Base-by-base conservation (phyloP, 2,113 vertebrate species). In the Trogon melanurus region DNA sequence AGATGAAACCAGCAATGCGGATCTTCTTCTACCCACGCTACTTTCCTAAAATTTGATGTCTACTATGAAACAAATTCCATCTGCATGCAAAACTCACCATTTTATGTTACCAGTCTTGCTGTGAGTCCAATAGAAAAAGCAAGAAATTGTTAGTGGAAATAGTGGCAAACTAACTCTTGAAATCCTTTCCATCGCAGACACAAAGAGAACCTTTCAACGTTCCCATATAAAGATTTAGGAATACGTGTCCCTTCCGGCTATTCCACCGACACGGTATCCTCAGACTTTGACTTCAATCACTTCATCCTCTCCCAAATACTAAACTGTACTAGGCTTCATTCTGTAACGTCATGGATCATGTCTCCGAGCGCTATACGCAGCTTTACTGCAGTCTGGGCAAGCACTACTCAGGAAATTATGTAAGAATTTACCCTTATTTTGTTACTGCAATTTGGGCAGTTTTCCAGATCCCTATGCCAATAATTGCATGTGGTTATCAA, bases 1-100 rank as follows among this genome's bases (percentile, higher is more conserved):
- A 70, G 71, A 62, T 75, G 80, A 94, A 93, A 90, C 82, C 79
- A 94, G 79, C 72, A 91, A 47, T 25, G 72, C 45, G 5, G 72
- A 85, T 79, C 83, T 22, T 79, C 83, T 22, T 76, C 93, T 91
- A 51, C 85, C 79, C 93, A 95, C 74, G 76, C 60, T 45, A 44
- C 58, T 4, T 71, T 92, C 75, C 74, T 61, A 81, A 94, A 93
- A 48, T 38, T 82, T 61, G 9, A 66, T 16, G 88, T 79, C 87
- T 87, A 56, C 74, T 57, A 70, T 26, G 44, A 91, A 92, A 45
- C 50, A 62, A 92, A 44, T 41, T 73, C 92, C 69, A 71, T 56
- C 79, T 67, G 47, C 60, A 25, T 21, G n/a, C 66, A 94, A 65
- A 92, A 26, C 48, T 93, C 38, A 50, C 51, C 67, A 3, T 32